Percentiles rank a stretch among this genome's conserved stretches.
phyloP scores from a whole-genome alignment of 2,113 vertebrate genomes.

The Panthera leo region DNA sequence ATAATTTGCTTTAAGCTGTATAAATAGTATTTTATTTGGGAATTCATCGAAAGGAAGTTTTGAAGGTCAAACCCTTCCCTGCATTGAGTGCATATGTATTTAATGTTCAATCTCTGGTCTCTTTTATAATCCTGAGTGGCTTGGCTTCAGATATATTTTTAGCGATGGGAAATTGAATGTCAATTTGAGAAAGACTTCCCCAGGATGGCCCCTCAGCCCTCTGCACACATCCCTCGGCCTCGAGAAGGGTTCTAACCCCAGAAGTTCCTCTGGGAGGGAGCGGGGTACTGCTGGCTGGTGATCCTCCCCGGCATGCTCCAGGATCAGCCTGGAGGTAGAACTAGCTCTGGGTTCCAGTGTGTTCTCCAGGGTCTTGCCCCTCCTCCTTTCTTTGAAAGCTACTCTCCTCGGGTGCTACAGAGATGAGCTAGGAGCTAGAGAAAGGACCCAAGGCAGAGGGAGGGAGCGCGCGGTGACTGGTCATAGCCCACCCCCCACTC shows the following conservation, averaged over 20 bases:
- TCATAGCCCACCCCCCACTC: accelerated
- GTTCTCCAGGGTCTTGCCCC: neutral
- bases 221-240: neutral
- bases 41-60: slow-evolving; percentile 69
- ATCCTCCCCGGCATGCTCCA: neutral
- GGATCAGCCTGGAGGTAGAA: neutral
- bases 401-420: neutral
- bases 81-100: slow-evolving; percentile 1
- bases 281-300: accelerated
- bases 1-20: slow-evolving; percentile 82
- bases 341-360: neutral
- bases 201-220: neutral
- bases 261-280: neutral
- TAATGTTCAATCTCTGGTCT: slow-evolving; percentile 54
- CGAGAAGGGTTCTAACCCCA: neutral
- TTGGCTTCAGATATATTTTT: slow-evolving; percentile 56
- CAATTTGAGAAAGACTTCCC: slow-evolving; percentile 18
- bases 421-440: neutral
- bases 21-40: slow-evolving; percentile 79
- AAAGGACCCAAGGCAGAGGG: neutral
- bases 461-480: accelerated
- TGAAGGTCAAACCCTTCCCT: slow-evolving; percentile 75
- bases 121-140: slow-evolving; percentile 57
- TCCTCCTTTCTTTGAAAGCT: neutral
- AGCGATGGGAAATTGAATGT: slow-evolving; percentile 32